Percentiles rank a stretch among this genome's conserved stretches.
These are phyloP conservation scores for Chitala chitala DNA, from an alignment of 2,113 vertebrate species.

Conservation along the genomic window DNA sequence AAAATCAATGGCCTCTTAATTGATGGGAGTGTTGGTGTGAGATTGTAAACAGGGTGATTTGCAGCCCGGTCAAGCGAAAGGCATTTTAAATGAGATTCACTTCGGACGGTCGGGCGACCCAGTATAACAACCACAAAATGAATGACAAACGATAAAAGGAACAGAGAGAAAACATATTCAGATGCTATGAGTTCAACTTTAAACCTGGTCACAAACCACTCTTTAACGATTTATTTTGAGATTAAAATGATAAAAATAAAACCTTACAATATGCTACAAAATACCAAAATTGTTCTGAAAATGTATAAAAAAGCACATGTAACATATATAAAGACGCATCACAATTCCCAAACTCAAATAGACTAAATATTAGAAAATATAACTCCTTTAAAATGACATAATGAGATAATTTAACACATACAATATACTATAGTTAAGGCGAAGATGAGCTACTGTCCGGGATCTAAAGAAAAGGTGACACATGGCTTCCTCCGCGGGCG, in stretches of 20 bases:
- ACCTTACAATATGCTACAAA: no score
- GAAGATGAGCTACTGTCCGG: no score
- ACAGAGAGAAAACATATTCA: conserved; percentile 32
- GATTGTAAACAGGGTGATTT: conserved; percentile 81
- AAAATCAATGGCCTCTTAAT: conserved; percentile 76
- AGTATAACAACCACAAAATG: conserved; percentile 46
- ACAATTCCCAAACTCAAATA: background rate
- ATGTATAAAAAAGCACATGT: background rate
- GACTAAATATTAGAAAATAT: background rate
- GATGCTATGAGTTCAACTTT: conserved; percentile 18
- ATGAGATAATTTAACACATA: background rate
- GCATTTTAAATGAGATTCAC: conserved; percentile 70
- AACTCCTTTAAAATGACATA: background rate
- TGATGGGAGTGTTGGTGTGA: conserved; percentile 78
- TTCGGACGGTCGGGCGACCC: conserved; percentile 50
- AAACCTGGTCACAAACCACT: background rate
- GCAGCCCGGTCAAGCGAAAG: conserved; percentile 71
- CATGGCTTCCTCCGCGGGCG: background rate
- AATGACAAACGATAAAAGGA: conserved; percentile 47
- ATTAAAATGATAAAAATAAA: background rate
- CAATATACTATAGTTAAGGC: background rate
- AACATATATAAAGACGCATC: background rate
- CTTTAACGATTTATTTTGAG: background rate
- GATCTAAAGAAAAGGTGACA: background rate
- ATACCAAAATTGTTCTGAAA: no score